Percentiles rank a stretch among this genome's conserved stretches.
These are phyloP conservation scores for Parnassius orleans DNA, from an alignment of 2,888 invertebrate species.

Conservation along the genomic window DNA sequence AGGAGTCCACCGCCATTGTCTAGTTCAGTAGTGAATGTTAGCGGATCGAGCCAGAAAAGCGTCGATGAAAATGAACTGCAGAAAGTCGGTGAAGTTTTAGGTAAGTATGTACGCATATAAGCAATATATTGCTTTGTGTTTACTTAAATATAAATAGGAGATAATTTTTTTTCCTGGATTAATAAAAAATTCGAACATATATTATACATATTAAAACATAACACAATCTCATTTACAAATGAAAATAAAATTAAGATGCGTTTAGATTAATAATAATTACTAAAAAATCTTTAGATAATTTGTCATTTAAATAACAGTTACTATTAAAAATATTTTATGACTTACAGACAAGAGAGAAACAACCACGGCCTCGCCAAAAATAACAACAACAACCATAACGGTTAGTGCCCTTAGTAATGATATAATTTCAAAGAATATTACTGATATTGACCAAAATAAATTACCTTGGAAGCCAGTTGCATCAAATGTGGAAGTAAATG, in stretches of 20 bases:
- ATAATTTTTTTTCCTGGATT: not conserved
- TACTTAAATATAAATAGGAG: not conserved
- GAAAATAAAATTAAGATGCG: no score
- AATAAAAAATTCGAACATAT: not conserved
- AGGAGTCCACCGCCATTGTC: constrained; percentile 60
- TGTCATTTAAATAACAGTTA: no score
- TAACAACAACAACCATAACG: constrained; percentile 39
- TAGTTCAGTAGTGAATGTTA: constrained; percentile 44
- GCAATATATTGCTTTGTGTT: not conserved
- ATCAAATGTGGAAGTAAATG: constrained; percentile 37
- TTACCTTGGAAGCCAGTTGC: constrained; percentile 53
- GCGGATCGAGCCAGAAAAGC: constrained; percentile 48
- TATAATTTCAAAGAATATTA: constrained; percentile 53
- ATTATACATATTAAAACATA: no score
- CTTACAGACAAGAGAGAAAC: constrained; percentile 61
- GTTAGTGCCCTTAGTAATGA: constrained; percentile 49
- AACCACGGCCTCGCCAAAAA: constrained; percentile 42
- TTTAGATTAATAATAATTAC: no score
- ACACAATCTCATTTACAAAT: no score
- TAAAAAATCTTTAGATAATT: no score
- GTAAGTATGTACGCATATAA: constrained; percentile 41
- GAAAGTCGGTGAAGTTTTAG: constrained; percentile 64
- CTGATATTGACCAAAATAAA: constrained; percentile 57
- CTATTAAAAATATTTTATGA: not conserved
- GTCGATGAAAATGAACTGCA: constrained; percentile 70